These are phyloP conservation scores for Phthorimaea operculella DNA, from an alignment of 1,140 invertebrate genomes.

Conservation along the genomic window DNA sequence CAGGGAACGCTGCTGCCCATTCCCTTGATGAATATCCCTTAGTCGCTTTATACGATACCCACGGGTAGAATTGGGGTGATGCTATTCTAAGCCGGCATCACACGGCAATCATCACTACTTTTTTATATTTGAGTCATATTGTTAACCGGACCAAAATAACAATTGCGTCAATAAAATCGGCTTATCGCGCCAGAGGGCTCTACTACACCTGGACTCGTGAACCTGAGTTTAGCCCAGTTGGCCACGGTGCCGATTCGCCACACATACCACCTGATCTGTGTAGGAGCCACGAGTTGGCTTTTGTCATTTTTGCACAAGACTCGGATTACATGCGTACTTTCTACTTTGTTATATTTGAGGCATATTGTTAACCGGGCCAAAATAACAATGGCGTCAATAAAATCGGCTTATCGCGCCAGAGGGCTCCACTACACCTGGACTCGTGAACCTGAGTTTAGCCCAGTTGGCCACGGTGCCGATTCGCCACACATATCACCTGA, in stretches of 20 bases:
- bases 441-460: constrained; percentile 23
- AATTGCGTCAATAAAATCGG: constrained; percentile 41
- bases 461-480: constrained; percentile 16
- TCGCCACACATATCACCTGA: no score
- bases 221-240: constrained; percentile 20
- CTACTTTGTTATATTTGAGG: constrained; percentile 17
- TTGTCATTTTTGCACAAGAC: no score
- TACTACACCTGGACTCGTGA: constrained; percentile 18
- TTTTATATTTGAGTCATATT: constrained; percentile 43
- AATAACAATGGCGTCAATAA: constrained; percentile 43
- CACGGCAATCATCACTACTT: no score
- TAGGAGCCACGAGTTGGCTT: no score
- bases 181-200: constrained; percentile 42
- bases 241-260: no score
- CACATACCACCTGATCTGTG: no score
- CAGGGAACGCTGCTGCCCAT: no score
- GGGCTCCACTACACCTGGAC: constrained; percentile 20
- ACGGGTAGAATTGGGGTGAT: no score
- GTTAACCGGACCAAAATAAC: constrained; percentile 36
- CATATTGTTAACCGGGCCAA: constrained; percentile 44
- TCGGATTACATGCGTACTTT: no score
- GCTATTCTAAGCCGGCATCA: no score
- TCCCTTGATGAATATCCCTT: no score
- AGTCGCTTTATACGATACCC: no score
- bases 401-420: constrained; percentile 46